Percentiles rank a stretch among this genome's conserved stretches.
Conservation (phyloP, 2,888 invertebrate genomes). For the Sphecodes monilicornis region DNA sequence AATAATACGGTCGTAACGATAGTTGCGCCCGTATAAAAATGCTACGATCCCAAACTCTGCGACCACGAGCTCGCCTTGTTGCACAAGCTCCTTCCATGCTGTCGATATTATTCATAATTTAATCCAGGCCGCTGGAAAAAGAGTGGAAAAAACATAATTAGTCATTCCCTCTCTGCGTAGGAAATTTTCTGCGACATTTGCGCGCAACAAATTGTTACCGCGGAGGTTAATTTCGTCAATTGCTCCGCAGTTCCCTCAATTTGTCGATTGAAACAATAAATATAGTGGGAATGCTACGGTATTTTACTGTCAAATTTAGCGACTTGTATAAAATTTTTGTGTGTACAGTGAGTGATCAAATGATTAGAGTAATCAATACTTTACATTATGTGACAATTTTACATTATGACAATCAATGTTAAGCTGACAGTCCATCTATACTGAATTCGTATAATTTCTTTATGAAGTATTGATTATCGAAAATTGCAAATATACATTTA, state of each 20-base stretch:
- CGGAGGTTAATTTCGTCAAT: background rate
- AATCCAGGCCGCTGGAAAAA: slow-evolving; percentile 19
- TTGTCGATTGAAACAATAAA: background rate
- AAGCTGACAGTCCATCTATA: too few species aligned
- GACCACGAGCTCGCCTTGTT: slow-evolving; percentile 22
- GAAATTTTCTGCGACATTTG: slow-evolving; percentile 8
- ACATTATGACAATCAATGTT: too few species aligned
- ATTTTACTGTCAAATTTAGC: background rate
- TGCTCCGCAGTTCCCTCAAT: background rate
- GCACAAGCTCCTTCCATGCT: background rate
- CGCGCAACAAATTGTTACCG: background rate
- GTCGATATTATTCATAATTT: slow-evolving; percentile 44
- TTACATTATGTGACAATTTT: too few species aligned
- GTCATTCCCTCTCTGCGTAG: background rate
- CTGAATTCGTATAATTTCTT: too few species aligned
- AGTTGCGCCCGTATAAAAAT: slow-evolving; percentile 31
- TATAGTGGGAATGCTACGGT: background rate
- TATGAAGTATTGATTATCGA: too few species aligned
- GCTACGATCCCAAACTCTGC: slow-evolving; percentile 9
- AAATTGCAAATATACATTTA: too few species aligned
- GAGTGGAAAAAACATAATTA: slow-evolving; percentile 20
- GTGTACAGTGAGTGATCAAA: too few species aligned
- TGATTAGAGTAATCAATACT: too few species aligned
- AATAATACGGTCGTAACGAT: slow-evolving; percentile 7
- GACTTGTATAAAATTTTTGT: too few species aligned